Evolutionary conservation across 2,113 vertebrate genomes (phyloP).

Genomic region (Lanius collurio): DNA sequence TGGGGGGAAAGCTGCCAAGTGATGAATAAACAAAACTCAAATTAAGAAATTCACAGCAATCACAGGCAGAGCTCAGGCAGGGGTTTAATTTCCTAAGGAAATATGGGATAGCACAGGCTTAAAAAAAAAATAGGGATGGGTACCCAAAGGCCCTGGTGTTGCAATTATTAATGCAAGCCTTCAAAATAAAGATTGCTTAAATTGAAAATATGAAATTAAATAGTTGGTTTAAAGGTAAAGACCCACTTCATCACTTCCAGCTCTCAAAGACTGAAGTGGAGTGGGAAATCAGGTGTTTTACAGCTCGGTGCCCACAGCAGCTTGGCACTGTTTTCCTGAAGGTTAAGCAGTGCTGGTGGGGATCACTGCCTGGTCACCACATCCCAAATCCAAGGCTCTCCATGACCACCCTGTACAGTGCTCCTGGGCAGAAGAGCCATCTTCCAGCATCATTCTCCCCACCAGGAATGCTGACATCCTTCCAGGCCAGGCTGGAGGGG

Average conservation of each 20-base stretch:
- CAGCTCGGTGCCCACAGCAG: neutral
- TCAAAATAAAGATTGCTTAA: neutral
- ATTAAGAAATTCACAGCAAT: neutral
- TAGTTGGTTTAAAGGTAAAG: neutral
- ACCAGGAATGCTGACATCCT: neutral
- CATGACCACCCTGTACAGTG: accelerated
- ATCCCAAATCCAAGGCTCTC: neutral
- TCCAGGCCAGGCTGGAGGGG: neutral
- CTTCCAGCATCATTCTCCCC: neutral
- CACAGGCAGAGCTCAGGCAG: neutral
- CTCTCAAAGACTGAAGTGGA: neutral
- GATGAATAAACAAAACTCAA: neutral
- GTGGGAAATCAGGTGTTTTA: accelerated
- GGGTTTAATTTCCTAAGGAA: neutral
- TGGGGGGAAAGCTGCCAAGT: neutral
- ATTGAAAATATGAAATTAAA: neutral
- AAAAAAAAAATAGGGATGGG: neutral
- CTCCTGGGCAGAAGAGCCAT: accelerated
- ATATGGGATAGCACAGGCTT: neutral
- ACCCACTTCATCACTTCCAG: neutral
- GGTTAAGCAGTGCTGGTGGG: neutral
- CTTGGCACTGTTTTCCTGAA: neutral
- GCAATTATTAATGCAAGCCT: neutral
- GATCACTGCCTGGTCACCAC: neutral
- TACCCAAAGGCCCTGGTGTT: neutral